A percentile compares a stretch with the other conserved stretches of the same genome.
phyloP scores from a whole-genome alignment of 2,113 vertebrate species.

The Chamaea fasciata region DNA sequence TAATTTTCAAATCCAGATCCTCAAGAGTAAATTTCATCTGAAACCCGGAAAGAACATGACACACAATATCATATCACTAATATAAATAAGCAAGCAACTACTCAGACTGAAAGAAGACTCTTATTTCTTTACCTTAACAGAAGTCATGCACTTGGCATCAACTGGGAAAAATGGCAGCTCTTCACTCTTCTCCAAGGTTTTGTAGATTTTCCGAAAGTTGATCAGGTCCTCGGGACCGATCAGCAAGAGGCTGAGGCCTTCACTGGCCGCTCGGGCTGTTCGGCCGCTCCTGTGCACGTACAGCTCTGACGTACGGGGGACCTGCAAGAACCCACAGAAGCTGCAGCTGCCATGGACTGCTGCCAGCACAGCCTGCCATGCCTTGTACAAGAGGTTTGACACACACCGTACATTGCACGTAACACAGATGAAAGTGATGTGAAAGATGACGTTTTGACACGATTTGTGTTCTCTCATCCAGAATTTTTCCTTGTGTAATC shows the following conservation, averaged over 20 bases:
- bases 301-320: constrained; percentile 91
- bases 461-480: neutral
- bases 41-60: neutral
- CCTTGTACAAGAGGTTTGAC: neutral
- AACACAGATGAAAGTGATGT: neutral
- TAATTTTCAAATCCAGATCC: neutral
- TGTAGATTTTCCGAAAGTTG: constrained; percentile 92
- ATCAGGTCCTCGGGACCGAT: constrained; percentile 89
- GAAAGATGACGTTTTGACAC: neutral
- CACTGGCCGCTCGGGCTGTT: constrained; percentile 87
- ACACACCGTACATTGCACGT: neutral
- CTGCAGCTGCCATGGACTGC: neutral
- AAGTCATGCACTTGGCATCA: constrained; percentile 83
- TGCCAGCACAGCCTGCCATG: neutral
- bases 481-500: neutral
- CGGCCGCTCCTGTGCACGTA: constrained; percentile 93
- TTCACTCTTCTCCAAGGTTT: constrained; percentile 84
- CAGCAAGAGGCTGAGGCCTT: constrained; percentile 89
- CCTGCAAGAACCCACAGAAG: constrained; percentile 62
- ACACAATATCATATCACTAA: neutral
- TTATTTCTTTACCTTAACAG: constrained; percentile 81
- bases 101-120: neutral
- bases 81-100: neutral
- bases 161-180: constrained; percentile 88
- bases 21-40: neutral